These are phyloP conservation scores for Geococcyx californianus DNA, from an alignment of 2,113 vertebrate genomes.

Conservation along the genomic window DNA sequence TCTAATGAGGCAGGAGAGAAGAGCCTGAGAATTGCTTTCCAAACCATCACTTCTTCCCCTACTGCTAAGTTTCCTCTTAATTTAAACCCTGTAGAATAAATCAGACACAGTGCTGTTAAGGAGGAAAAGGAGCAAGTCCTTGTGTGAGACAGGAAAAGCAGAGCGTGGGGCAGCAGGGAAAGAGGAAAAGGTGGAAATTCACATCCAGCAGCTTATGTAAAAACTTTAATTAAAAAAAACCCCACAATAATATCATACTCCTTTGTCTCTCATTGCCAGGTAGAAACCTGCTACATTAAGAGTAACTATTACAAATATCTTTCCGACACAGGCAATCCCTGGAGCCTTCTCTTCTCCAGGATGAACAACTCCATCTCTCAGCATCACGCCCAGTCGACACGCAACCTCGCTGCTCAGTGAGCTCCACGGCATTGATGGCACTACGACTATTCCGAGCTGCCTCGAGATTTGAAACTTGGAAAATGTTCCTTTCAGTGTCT, in stretches of 20 bases:
- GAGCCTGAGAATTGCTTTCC: not conserved
- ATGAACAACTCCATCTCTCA: too few relatives aligned
- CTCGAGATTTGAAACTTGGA: not conserved
- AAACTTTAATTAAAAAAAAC: not conserved
- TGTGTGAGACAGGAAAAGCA: not conserved
- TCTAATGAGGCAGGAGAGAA: not conserved
- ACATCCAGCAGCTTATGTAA: not conserved
- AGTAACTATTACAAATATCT: not conserved
- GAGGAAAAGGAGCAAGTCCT: not conserved
- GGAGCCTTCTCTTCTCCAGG: too few relatives aligned
- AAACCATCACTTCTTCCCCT: not conserved
- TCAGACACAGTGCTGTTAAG: not conserved
- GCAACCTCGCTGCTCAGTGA: not conserved
- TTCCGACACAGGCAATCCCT: not conserved
- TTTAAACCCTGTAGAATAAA: slow-evolving; percentile 27
- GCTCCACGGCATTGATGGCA: not conserved
- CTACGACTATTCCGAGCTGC: not conserved
- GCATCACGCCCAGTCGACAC: not conserved
- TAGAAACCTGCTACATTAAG: not conserved
- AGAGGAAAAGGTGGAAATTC: not conserved
- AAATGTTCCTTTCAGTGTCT: not conserved
- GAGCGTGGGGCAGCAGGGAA: not conserved
- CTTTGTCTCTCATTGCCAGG: not conserved
- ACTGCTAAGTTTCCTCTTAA: slow-evolving; percentile 21
- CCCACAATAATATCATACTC: not conserved